Evolutionary conservation across 2,113 vertebrate genomes (phyloP), one percentile per base, ranked within the genome.

Genomic region (Cheilinus undulatus): DNA sequence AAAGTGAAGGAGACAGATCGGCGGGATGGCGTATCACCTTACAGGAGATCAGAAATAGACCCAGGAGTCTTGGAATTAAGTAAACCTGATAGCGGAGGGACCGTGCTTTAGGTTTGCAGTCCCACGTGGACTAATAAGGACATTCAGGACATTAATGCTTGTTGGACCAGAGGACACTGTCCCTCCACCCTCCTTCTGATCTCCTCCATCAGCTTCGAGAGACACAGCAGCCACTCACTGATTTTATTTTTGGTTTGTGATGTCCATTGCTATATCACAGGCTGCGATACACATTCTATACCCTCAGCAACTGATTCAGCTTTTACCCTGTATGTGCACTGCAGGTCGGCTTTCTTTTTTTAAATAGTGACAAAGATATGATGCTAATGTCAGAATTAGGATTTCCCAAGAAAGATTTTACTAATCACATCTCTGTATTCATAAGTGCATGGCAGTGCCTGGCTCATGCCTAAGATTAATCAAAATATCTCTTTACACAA

Each of bases 101-200:
- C 88, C 45, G 36, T 49, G 73, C 45, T 22, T 58, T 58, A 73
- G 69, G 69, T 76, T 76, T 56, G 63, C 65, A 65, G 83, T 91
- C 90, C 86, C 91, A 86, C 80, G 80, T 94, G 92, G 92, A 94
- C 93, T 92, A 93, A 94, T 94, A 93, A 91, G 94, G 93, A 88
- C 85, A 93, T 92, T 78, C 83, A 68, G 87, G 86, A 90, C 85
- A 71, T 88, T 49, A 80, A 81, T 75, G 82, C 76, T 82, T 30
- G 71, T 76, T 86, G 78, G 87, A 79, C 83, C 52, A 24, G 64
- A 76, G 86, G 84, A 89, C 85, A 59, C 66, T 62, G 61, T 63
- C 70, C 66, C 87, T 57, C 69, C 78, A 62, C 82, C 78, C 77
- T 76, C 65, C 66, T 54, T 57, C 69, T 43, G 49, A 71, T 70